A percentile compares a stretch with the other conserved stretches of the same genome.
Evolutionary conservation across 2,797 vertebrate species (phyloP).

Genomic region (Anguilla megastoma): DNA sequence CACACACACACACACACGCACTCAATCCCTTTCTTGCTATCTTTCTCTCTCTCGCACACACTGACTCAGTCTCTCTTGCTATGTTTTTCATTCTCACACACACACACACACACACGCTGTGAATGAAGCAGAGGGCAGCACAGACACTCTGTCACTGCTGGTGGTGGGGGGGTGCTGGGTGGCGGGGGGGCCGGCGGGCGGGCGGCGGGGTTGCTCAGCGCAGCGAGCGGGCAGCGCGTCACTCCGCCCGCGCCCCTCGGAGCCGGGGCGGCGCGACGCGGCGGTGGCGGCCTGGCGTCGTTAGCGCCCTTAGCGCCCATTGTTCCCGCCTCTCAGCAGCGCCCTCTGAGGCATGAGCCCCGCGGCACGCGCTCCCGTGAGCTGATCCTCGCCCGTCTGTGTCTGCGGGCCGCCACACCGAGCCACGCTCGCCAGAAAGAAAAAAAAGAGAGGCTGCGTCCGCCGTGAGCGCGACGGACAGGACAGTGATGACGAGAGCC

Average conservation of each 20-base stretch:
- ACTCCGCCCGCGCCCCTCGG: background rate
- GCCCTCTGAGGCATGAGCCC: background rate
- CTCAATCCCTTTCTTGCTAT: background rate
- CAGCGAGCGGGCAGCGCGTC: background rate
- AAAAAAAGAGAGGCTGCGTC: background rate
- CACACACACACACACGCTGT: background rate
- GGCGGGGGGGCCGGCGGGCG: too few relatives aligned
- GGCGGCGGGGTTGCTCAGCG: too few relatives aligned
- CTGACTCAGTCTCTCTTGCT: background rate
- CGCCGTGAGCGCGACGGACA: background rate
- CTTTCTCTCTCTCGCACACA: background rate
- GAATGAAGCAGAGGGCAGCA: background rate
- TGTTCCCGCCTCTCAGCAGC: background rate
- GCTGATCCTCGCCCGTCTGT: background rate
- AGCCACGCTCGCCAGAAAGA: background rate
- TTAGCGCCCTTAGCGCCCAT: background rate
- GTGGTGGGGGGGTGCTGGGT: background rate
- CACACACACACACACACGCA: conserved; percentile 13
- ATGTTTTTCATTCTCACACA: background rate
- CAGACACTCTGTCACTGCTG: background rate
- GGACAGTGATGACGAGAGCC: background rate
- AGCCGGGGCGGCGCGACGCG: background rate
- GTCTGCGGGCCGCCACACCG: background rate
- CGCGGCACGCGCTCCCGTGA: background rate
- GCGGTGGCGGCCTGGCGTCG: background rate